These are phyloP conservation scores for Diarsia rubi DNA, from an alignment of 2,888 invertebrate genomes.

Conservation along the genomic window DNA sequence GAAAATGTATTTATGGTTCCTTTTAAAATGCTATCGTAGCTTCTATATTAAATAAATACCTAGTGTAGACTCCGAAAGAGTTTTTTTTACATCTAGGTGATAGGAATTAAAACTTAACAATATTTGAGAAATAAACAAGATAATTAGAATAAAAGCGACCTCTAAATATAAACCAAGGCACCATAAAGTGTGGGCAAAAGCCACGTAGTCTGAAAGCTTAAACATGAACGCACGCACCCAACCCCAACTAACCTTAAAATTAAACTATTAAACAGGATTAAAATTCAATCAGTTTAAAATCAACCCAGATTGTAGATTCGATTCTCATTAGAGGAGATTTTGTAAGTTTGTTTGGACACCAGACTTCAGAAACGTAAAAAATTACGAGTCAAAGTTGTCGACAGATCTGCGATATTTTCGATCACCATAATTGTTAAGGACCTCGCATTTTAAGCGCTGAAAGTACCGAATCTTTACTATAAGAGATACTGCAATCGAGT, in stretches of 20 bases:
- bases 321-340: not conserved
- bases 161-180: not conserved
- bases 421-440: constrained; percentile 48
- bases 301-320: not conserved
- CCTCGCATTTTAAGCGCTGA: constrained; percentile 25
- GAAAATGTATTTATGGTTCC: not conserved
- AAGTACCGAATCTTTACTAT: constrained; percentile 41
- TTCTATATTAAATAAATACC: not conserved
- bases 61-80: not conserved
- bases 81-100: not conserved
- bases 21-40: not conserved
- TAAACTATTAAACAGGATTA: not conserved
- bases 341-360: not conserved
- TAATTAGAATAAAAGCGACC: not conserved
- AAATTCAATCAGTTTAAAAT: not conserved
- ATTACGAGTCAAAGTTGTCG: constrained; percentile 4
- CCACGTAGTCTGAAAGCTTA: not conserved
- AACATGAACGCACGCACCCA: not conserved
- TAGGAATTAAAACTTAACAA: not conserved
- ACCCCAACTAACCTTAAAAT: not conserved
- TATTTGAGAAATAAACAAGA: not conserved
- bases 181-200: not conserved
- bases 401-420: constrained; percentile 20
- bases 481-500: constrained; percentile 40
- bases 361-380: not conserved